Percentiles rank a stretch among this genome's conserved stretches.
phyloP scores from a whole-genome alignment of 2,797 vertebrate species.

The Cuniculus paca region DNA sequence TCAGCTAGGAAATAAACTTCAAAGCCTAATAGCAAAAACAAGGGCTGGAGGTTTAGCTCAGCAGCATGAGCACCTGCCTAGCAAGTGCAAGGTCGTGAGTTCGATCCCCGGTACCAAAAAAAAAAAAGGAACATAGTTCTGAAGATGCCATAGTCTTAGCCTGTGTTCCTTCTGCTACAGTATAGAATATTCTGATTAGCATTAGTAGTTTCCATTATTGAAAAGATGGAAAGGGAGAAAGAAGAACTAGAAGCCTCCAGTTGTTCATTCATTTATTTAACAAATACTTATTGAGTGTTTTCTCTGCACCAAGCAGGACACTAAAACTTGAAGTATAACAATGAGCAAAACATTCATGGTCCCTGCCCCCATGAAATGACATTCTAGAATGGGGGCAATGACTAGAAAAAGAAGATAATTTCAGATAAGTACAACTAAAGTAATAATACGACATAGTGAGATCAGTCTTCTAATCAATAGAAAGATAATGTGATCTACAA shows the following conservation, averaged over 20 bases:
- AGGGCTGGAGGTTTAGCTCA: too few species aligned
- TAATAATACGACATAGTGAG: not conserved
- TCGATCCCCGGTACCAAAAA: too few species aligned
- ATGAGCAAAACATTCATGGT: not conserved
- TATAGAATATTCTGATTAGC: not conserved
- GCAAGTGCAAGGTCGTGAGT: too few species aligned
- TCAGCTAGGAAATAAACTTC: not conserved
- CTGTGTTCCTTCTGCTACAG: not conserved
- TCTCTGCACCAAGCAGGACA: not conserved
- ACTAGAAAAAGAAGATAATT: conserved; percentile 16
- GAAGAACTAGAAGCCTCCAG: not conserved
- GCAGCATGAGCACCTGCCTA: too few species aligned
- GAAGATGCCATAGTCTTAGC: not conserved
- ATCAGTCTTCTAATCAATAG: not conserved
- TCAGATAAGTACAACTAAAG: not conserved
- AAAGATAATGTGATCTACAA: conserved; percentile 8
- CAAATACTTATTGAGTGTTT: not conserved
- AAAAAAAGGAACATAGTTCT: not conserved
- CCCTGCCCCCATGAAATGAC: not conserved
- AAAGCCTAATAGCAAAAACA: not conserved
- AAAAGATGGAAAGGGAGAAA: not conserved
- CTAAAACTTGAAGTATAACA: not conserved
- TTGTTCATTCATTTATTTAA: not conserved
- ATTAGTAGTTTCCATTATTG: not conserved
- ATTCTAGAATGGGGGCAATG: not conserved